Base-by-base conservation (phyloP, 2,888 invertebrate species). In the Suillia variegata region DNA sequence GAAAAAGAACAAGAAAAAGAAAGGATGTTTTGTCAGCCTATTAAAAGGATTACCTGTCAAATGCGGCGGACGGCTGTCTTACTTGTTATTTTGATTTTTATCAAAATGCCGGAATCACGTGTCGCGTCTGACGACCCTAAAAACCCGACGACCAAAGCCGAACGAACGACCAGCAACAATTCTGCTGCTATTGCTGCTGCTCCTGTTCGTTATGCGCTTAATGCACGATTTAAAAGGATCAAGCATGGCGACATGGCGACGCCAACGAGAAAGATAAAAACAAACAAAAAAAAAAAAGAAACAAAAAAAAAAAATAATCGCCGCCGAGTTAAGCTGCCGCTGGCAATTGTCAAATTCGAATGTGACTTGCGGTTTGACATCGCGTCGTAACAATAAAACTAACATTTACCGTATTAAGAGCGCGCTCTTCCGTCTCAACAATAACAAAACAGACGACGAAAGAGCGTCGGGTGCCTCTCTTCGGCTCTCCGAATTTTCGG, bases 401-500 rank as follows among this genome's bases (percentile, higher is more conserved):
- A 26, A 26, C 26, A 26, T n/a, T n/a, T n/a, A n/a, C n/a, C n/a
- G n/a, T n/a, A n/a, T n/a, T n/a, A n/a, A n/a, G n/a, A n/a, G n/a
- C n/a, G n/a, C n/a, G n/a, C n/a, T n/a, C n/a, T n/a, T n/a, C n/a
- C n/a, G n/a, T n/a, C n/a, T n/a, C n/a, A 26, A 26, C 18, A 15
- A n/a, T 31, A 15, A 10, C 15, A 5, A 12, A 33, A 18, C 53
- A 33, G 52, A n/a, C n/a, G 22, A 22, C 20, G 5, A n/a, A 13
- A 13, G n/a, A 38, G 53, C 33, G 17, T 20, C 18, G 4, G n/a
- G 13, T n/a, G n/a, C n/a, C n/a, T n/a, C n/a, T n/a, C n/a, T n/a
- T n/a, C n/a, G n/a, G n/a, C n/a, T n/a, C n/a, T 50, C 56, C 22
- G 50, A 56, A 50, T 38, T n/a, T 54, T 56, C 56, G 56, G 56